phyloP scores from a whole-genome alignment of 2,113 vertebrate genomes.

The Scytalopus superciliaris region DNA sequence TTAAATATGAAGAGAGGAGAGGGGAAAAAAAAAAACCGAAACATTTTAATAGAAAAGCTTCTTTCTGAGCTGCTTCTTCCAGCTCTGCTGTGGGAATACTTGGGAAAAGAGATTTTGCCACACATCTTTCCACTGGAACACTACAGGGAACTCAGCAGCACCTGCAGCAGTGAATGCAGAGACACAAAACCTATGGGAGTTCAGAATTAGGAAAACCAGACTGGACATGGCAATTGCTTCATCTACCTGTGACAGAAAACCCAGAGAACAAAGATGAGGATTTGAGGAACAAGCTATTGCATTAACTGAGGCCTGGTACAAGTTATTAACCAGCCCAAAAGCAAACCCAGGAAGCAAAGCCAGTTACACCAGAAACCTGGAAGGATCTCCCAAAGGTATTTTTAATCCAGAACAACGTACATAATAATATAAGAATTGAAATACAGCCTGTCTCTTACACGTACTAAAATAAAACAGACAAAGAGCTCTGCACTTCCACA shows the following conservation, averaged over 20 bases:
- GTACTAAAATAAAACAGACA: fast-evolving
- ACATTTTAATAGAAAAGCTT: not conserved
- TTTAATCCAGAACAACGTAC: fast-evolving
- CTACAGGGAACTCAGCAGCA: not conserved
- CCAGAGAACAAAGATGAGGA: not conserved
- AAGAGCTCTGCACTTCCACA: not conserved
- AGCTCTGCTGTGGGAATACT: not conserved
- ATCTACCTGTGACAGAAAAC: not conserved
- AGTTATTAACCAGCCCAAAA: not conserved
- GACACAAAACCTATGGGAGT: not conserved
- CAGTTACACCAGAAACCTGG: not conserved
- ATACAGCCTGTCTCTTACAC: not conserved
- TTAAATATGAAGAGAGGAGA: not conserved
- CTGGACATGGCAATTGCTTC: not conserved
- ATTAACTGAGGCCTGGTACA: not conserved
- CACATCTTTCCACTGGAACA: fast-evolving
- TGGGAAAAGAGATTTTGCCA: not conserved
- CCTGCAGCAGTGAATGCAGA: not conserved
- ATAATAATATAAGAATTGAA: not conserved
- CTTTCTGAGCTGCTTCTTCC: not conserved
- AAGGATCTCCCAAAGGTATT: not conserved
- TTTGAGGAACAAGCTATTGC: not conserved
- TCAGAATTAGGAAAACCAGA: not conserved
- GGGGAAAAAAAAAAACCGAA: not conserved
- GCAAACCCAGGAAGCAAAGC: not conserved